phyloP scores from a whole-genome alignment of 2,888 invertebrate species.

The Thecophora atra region DNA sequence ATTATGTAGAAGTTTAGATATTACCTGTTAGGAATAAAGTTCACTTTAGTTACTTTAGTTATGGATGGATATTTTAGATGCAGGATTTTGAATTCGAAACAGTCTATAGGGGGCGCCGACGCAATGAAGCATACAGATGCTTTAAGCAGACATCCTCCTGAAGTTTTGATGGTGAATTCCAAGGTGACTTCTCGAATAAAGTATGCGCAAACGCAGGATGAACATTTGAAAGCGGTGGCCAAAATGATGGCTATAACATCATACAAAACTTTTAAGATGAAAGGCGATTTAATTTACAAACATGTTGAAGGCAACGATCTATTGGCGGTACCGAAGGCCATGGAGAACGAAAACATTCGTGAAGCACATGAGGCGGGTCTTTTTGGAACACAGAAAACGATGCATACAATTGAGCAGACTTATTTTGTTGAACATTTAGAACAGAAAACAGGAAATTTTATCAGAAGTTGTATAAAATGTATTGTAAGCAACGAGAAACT shows the following conservation, averaged over 20 bases:
- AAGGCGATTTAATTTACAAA: slow-evolving; percentile 24
- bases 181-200: slow-evolving; percentile 2
- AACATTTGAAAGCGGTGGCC: slow-evolving; percentile 34
- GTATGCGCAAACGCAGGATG: slow-evolving; percentile 27
- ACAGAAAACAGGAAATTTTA: slow-evolving; percentile 30
- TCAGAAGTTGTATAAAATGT: slow-evolving; percentile 42
- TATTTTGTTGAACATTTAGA: slow-evolving; percentile 41
- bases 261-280: slow-evolving; percentile 30
- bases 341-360: slow-evolving; percentile 37
- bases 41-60: slow-evolving; percentile 15
- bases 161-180: background rate
- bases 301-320: slow-evolving; percentile 26
- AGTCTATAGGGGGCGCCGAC: background rate
- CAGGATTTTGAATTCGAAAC: slow-evolving; percentile 32
- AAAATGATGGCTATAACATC: slow-evolving; percentile 32
- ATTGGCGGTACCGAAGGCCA: slow-evolving; percentile 37
- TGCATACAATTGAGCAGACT: slow-evolving; percentile 31
- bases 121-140: background rate
- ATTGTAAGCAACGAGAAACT: slow-evolving; percentile 43
- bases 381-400: slow-evolving; percentile 33
- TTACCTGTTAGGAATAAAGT: slow-evolving; percentile 15
- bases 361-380: slow-evolving; percentile 38
- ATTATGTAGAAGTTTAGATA: slow-evolving; percentile 22
- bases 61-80: slow-evolving; percentile 36
- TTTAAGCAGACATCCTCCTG: background rate